Evolutionary conservation across 2,797 vertebrate genomes (phyloP), one percentile per base, ranked within the genome.

Genomic region (Catamblyrhynchus diadema): DNA sequence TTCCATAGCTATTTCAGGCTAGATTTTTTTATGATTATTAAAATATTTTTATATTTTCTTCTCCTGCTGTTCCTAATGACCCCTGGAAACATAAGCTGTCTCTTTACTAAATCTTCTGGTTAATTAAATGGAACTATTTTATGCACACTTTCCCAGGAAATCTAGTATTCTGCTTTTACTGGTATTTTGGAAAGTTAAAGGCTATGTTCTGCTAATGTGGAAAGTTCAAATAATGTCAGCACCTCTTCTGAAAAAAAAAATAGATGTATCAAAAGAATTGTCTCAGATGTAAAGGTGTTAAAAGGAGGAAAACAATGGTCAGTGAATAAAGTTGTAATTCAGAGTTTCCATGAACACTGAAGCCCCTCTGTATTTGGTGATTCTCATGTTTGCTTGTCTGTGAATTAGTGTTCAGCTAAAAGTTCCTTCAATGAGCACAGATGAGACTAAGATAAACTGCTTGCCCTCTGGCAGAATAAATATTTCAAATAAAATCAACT

Each of bases 401-500:
- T 81, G 80, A 81, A 91, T 96, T 81, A 94, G 88, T 72, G 91
- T 69, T 91, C 60, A 78, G 82, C 56, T 97, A 69, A 94, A 95
- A 94, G 94, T 97, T 97, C 90, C 67, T 86, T 95, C 57, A 50
- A 80, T 96, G 96, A 96, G 97, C 86, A 90, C 64, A 92, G 97
- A 97, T 95, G 96, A 97, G 97, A 98, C 97, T 93, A 96, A 98
- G 97, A 98, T 95, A 97, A 98, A 98, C 95, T 97, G 64, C 97
- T 94, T 97, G 94, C 96, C 97, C 95, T 98, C 95, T 1, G 23
- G 96, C 94, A 98, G 98, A 97, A 98, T 98, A 98, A 98, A 98
- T 98, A 98, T 98, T 98, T 98, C 97, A 98, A 97, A 96, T 97
- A 97, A 98, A 97, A 97, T 97, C 98, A 97, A 96, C 97, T 95